Conservation (phyloP, 2,888 invertebrate genomes). For the Diarsia rubi region DNA sequence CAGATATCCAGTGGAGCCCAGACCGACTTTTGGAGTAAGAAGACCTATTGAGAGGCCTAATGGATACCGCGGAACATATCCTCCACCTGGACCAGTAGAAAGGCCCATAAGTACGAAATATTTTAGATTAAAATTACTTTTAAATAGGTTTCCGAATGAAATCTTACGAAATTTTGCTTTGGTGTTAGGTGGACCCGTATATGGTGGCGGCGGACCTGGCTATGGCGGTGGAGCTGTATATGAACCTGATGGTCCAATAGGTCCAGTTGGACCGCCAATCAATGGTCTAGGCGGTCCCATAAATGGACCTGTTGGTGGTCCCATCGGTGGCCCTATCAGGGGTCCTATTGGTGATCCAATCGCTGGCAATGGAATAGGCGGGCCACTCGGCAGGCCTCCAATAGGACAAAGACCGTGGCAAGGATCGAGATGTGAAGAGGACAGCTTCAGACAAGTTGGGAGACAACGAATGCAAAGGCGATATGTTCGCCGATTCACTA, state of each 20-base stretch:
- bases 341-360: slow-evolving; percentile 79
- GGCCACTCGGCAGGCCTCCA: slow-evolving; percentile 81
- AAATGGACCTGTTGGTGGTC: slow-evolving; percentile 80
- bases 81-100: slow-evolving; percentile 82
- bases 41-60: slow-evolving; percentile 85
- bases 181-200: slow-evolving; percentile 63
- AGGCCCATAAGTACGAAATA: slow-evolving; percentile 81
- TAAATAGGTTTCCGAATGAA: not conserved
- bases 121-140: not conserved
- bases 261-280: slow-evolving; percentile 56
- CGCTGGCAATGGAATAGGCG: slow-evolving; percentile 75
- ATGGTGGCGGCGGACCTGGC: slow-evolving; percentile 55
- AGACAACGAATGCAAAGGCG: slow-evolving; percentile 95
- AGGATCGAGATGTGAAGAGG: slow-evolving; percentile 94
- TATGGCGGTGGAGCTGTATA: slow-evolving; percentile 55
- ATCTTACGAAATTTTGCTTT: not conserved
- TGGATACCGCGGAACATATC: slow-evolving; percentile 90
- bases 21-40: slow-evolving; percentile 83
- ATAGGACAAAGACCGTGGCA: slow-evolving; percentile 84
- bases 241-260: slow-evolving; percentile 59
- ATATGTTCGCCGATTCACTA: slow-evolving; percentile 94
- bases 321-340: slow-evolving; percentile 75
- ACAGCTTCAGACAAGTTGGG: slow-evolving; percentile 96
- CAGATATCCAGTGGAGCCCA: slow-evolving; percentile 85
- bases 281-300: slow-evolving; percentile 55